These are phyloP conservation scores for Micromussa lordhowensis DNA, from an alignment of 92 coral and sea anemone species.

Conservation along the genomic window DNA sequence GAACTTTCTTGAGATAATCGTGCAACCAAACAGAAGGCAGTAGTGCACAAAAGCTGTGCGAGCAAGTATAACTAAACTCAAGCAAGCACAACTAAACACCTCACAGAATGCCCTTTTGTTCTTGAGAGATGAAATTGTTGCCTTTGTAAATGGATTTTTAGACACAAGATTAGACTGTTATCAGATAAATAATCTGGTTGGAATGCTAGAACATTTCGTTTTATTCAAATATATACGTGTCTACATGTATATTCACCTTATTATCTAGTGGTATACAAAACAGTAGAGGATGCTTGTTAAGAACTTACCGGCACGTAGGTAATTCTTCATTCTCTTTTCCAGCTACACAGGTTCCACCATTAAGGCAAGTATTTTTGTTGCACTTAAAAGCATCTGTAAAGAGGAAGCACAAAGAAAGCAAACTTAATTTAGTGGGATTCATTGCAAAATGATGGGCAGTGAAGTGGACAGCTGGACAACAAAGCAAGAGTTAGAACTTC, in stretches of 20 bases:
- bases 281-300: background rate
- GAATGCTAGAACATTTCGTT: too few species aligned
- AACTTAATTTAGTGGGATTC: background rate
- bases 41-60: too few species aligned
- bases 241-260: too few species aligned
- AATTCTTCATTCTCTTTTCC: conserved; percentile 31
- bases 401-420: conserved; percentile 7
- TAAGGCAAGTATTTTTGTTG: conserved; percentile 39
- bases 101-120: background rate
- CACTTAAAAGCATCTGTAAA: conserved; percentile 72
- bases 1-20: background rate
- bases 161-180: too few species aligned
- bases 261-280: background rate
- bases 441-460: background rate
- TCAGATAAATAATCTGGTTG: too few species aligned
- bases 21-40: background rate
- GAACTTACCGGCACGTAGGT: conserved; percentile 82
- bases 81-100: too few species aligned
- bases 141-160: too few species aligned
- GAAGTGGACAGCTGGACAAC: background rate
- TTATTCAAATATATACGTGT: too few species aligned
- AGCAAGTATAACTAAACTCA: too few species aligned
- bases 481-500: background rate
- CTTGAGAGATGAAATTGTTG: too few species aligned
- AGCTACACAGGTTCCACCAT: conserved; percentile 75